Base-by-base conservation (phyloP, 2,888 invertebrate species). In the Acrobeloides nanus region DNA sequence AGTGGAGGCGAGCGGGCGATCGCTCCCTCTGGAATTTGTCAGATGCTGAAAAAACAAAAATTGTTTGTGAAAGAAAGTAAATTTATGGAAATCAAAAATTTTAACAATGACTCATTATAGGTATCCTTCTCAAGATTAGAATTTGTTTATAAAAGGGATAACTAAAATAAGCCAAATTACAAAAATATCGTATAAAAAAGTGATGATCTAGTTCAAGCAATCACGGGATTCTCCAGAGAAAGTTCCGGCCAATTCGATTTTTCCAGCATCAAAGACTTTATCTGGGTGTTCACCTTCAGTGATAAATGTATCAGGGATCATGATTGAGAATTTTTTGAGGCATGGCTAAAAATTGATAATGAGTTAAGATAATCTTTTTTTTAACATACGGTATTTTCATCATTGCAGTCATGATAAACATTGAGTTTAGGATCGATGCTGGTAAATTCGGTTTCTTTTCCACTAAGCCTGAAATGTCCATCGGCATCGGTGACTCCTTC, bases 171-270 rank as follows among this genome's bases (percentile, higher is more conserved):
- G n/a, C n/a, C n/a, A n/a, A n/a, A n/a, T n/a, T n/a, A n/a, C n/a
- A n/a, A n/a, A n/a, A n/a, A n/a, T n/a, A n/a, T n/a, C n/a, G n/a
- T n/a, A n/a, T n/a, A n/a, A n/a, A n/a, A n/a, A n/a, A n/a, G n/a
- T n/a, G n/a, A n/a, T n/a, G n/a, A n/a, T n/a, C n/a, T n/a, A 62
- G 51, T 66, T 64, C 46, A 66, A 38, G 45, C 65, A 66, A 48
- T 66, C 65, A 21, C 59, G 53, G 25, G 54, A 49, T 42, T 66
- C 61, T 32, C 66, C 66, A n/a, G 61, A 60, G 55, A 64, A 68
- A 3, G 51, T 55, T 10, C 63, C 65, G 41, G 59, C 60, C 51
- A 68, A 42, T 39, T 66, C 66, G 38, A 68, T 45, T 44, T 55
- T 52, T 38, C 68, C 68, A 10, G 61, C 53, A 38, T 68, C 64